Percentiles rank a stretch among this genome's conserved stretches.
phyloP scores from a whole-genome alignment of 2,888 invertebrate genomes.

The Scaptomyza polygonia region DNA sequence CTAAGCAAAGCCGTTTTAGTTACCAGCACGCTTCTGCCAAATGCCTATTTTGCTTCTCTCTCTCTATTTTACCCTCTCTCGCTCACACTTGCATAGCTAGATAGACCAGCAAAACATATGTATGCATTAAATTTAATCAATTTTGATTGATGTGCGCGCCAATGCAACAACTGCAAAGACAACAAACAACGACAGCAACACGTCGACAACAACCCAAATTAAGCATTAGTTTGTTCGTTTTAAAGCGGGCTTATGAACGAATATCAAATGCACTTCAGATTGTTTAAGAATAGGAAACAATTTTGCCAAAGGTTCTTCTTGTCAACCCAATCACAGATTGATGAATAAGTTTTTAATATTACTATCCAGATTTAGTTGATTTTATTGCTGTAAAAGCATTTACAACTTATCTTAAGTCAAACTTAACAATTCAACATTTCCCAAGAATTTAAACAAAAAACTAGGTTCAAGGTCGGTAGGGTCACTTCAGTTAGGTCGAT shows the following conservation, averaged over 20 bases:
- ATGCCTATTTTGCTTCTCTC: slow-evolving; percentile 44
- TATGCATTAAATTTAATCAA: slow-evolving; percentile 67
- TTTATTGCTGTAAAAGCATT: no score
- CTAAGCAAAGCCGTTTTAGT: slow-evolving; percentile 55
- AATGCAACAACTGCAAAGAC: slow-evolving; percentile 30
- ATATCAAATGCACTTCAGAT: slow-evolving; percentile 25
- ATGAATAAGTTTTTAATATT: no score
- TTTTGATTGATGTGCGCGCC: slow-evolving; percentile 74
- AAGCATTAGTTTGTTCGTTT: slow-evolving; percentile 17
- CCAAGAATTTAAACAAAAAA: no score
- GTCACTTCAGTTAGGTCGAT: no score
- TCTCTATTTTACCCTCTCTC: background rate
- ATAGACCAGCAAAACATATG: slow-evolving; percentile 25
- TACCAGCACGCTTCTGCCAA: slow-evolving; percentile 68
- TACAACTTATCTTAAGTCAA: no score
- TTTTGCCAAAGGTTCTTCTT: no score
- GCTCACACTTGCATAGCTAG: background rate
- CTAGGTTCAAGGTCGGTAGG: no score
- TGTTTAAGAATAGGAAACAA: background rate
- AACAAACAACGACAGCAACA: slow-evolving; percentile 23
- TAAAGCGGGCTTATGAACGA: slow-evolving; percentile 16
- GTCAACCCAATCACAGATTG: no score
- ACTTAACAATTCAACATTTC: no score
- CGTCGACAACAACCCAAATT: slow-evolving; percentile 38
- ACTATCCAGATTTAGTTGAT: no score